A percentile compares a stretch with the other conserved stretches of the same genome.
These are phyloP conservation scores for Steinernema scapterisci DNA, from an alignment of 2,888 invertebrate species.

Conservation along the genomic window DNA sequence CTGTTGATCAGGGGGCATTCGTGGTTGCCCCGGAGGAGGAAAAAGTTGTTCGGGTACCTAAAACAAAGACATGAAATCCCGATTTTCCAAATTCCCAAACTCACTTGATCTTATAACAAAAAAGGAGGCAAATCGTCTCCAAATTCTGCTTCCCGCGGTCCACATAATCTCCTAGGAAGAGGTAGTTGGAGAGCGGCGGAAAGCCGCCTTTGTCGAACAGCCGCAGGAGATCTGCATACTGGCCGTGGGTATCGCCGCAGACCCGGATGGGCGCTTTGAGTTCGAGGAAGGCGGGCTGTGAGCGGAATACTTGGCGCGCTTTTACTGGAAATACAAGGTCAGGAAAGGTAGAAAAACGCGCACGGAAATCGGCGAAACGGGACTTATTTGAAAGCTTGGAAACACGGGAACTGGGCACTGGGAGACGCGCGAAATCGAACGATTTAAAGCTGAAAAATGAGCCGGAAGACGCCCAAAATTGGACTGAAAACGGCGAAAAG, in stretches of 20 bases:
- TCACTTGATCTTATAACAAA: constrained; percentile 44
- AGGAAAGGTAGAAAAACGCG: neutral
- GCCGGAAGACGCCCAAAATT: too few relatives aligned
- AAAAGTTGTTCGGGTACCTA: constrained; percentile 46
- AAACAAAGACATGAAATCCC: too few relatives aligned
- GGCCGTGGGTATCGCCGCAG: constrained; percentile 60
- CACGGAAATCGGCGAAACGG: too few relatives aligned
- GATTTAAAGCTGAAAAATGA: too few relatives aligned
- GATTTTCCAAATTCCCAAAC: neutral
- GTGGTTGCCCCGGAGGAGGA: constrained; percentile 52
- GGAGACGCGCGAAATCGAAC: too few relatives aligned
- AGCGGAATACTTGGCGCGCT: constrained; percentile 43
- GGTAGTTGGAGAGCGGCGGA: constrained; percentile 52
- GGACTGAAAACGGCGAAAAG: too few relatives aligned
- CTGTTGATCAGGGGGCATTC: constrained; percentile 48
- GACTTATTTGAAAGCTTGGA: too few relatives aligned
- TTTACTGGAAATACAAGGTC: constrained; percentile 28
- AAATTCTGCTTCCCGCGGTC: constrained; percentile 49
- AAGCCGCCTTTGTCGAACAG: constrained; percentile 55
- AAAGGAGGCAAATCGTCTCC: constrained; percentile 46
- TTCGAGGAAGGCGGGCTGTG: constrained; percentile 49
- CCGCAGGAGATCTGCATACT: constrained; percentile 54
- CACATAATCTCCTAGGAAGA: constrained; percentile 52
- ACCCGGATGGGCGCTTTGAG: constrained; percentile 54
- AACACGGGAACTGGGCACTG: too few relatives aligned